phyloP scores from a whole-genome alignment of 2,888 invertebrate species.

The Diaphora mendica region DNA sequence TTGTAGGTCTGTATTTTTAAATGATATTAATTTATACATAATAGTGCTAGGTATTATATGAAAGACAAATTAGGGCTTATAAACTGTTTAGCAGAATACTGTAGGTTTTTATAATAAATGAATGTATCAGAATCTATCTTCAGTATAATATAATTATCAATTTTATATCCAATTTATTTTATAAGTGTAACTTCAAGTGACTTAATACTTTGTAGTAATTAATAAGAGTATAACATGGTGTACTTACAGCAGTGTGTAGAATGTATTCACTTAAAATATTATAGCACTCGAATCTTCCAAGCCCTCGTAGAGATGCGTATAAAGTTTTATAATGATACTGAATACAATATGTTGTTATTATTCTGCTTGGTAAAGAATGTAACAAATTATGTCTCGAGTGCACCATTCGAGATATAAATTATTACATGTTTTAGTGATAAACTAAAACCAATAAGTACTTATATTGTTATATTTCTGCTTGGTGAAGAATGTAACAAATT shows the following conservation, averaged over 20 bases:
- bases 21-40: slow-evolving; percentile 57
- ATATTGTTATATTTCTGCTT: too few species aligned
- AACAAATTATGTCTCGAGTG: background rate
- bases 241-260: background rate
- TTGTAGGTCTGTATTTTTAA: slow-evolving; percentile 67
- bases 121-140: background rate
- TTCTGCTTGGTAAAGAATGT: background rate
- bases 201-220: background rate
- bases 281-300: background rate
- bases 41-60: slow-evolving; percentile 35
- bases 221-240: background rate
- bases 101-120: background rate
- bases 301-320: background rate
- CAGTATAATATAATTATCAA: background rate
- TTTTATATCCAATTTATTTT: background rate
- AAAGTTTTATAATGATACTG: background rate
- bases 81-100: slow-evolving; percentile 18
- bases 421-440: background rate
- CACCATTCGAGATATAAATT: background rate
- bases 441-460: too few species aligned
- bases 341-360: background rate
- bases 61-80: slow-evolving; percentile 20
- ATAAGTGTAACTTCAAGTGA: background rate
- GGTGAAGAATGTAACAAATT: too few species aligned
- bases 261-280: background rate